phyloP scores from a whole-genome alignment of 2,888 invertebrate genomes.

The Meliscaeva auricollis region DNA sequence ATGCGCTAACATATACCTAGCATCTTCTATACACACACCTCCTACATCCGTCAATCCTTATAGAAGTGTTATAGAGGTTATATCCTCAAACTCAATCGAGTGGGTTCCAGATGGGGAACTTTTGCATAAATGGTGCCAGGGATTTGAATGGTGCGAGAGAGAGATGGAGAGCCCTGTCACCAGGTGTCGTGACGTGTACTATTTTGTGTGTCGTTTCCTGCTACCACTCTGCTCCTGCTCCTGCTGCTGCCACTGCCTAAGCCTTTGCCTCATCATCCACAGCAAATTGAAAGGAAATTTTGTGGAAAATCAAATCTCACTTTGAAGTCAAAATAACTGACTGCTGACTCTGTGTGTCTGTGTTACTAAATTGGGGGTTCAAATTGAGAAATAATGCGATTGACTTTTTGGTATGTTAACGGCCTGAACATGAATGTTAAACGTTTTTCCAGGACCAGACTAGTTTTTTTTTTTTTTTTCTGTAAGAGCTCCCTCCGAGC shows the following conservation, averaged over 20 bases:
- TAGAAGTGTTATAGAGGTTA: too few species aligned
- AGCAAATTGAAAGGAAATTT: slow-evolving; percentile 62
- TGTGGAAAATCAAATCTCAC: slow-evolving; percentile 75
- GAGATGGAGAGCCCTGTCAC: slow-evolving; percentile 3
- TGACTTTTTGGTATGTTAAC: slow-evolving; percentile 70
- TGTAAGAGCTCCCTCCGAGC: slow-evolving; percentile 27
- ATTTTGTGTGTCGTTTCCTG: slow-evolving; percentile 17
- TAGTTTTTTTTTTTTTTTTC: too few species aligned
- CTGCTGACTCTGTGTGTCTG: slow-evolving; percentile 15
- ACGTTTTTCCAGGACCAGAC: slow-evolving; percentile 28
- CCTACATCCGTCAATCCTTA: slow-evolving; percentile 33
- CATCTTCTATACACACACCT: too few species aligned
- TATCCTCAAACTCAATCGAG: slow-evolving; percentile 20
- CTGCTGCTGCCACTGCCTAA: background rate
- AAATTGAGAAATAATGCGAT: slow-evolving; percentile 73
- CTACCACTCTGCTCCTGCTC: background rate
- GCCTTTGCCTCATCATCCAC: background rate
- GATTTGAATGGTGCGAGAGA: too few species aligned
- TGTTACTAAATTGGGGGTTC: slow-evolving; percentile 58
- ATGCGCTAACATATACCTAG: background rate
- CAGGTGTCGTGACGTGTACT: slow-evolving; percentile 22
- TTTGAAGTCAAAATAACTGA: slow-evolving; percentile 62
- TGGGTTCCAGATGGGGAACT: slow-evolving; percentile 12
- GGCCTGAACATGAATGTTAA: slow-evolving; percentile 66
- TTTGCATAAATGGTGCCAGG: slow-evolving; percentile 15